Conservation (phyloP, 2,797 vertebrate genomes). For the Cygnus olor region DNA sequence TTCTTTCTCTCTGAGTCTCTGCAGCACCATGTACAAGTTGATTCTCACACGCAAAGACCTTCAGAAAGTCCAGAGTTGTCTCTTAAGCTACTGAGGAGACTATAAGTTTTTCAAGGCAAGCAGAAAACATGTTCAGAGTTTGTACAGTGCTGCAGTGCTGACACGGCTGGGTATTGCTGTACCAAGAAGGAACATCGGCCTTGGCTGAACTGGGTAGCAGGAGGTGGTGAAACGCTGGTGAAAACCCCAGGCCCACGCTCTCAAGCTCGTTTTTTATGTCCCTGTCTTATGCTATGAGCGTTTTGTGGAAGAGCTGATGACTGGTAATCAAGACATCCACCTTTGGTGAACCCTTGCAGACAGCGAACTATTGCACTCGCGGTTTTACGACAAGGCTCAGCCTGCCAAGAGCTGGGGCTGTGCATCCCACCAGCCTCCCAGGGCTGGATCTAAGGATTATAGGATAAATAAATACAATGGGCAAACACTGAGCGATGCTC, state of each 20-base stretch:
- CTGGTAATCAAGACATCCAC: too few species aligned
- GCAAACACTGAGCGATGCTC: not conserved
- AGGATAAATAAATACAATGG: not conserved
- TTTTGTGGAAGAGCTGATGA: not conserved
- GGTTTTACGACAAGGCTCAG: not conserved
- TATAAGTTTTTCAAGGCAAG: not conserved
- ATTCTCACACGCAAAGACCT: not conserved
- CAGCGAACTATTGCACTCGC: not conserved
- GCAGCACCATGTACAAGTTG: not conserved
- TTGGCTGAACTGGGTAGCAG: not conserved
- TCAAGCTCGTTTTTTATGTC: not conserved
- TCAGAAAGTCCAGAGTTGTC: not conserved
- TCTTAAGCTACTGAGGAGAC: not conserved
- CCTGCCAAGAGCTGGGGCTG: not conserved
- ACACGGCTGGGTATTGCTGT: not conserved
- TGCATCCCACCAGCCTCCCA: not conserved
- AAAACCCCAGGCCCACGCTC: not conserved
- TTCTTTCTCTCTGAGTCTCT: not conserved
- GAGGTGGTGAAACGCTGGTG: not conserved
- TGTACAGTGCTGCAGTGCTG: not conserved
- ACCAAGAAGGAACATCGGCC: not conserved
- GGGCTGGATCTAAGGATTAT: not conserved
- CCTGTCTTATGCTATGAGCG: not conserved
- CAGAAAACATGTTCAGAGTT: not conserved
- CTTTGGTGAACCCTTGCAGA: not conserved